A percentile compares a stretch with the other conserved stretches of the same genome.
Evolutionary conservation across 2,888 invertebrate species (phyloP).

Genomic region (Chloroclystis v-ata): DNA sequence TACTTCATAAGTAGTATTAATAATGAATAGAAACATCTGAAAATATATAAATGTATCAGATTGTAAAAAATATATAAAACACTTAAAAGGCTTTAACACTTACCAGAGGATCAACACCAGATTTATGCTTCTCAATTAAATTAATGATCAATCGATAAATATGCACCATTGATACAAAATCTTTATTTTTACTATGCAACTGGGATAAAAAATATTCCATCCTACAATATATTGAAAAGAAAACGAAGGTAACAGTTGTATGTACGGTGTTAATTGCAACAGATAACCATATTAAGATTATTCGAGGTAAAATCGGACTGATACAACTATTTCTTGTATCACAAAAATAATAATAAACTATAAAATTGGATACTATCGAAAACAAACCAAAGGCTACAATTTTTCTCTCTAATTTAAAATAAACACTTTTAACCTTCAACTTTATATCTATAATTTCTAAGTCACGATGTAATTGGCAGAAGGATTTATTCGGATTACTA

Average conservation of each 20-base stretch:
- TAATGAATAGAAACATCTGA: too few relatives aligned
- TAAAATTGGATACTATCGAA: too few relatives aligned
- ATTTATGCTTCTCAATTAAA: background rate
- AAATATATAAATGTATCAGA: too few relatives aligned
- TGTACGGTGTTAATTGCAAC: background rate
- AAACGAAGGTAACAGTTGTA: background rate
- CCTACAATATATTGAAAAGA: background rate
- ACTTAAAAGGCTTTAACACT: too few relatives aligned
- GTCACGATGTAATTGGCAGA: background rate
- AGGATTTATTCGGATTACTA: background rate
- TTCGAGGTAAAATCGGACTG: background rate
- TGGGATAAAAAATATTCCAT: background rate
- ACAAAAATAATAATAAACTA: background rate
- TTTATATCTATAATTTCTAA: background rate
- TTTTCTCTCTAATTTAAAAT: background rate
- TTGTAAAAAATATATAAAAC: too few relatives aligned
- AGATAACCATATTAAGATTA: background rate
- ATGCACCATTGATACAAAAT: background rate
- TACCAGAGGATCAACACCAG: background rate
- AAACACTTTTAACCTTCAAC: background rate
- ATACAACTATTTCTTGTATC: background rate
- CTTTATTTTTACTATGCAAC: background rate
- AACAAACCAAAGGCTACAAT: background rate
- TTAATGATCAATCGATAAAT: background rate
- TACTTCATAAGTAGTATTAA: too few relatives aligned